These are phyloP conservation scores for Mesoclemmys tuberculata DNA, from an alignment of 2,113 vertebrate species.

Conservation along the genomic window DNA sequence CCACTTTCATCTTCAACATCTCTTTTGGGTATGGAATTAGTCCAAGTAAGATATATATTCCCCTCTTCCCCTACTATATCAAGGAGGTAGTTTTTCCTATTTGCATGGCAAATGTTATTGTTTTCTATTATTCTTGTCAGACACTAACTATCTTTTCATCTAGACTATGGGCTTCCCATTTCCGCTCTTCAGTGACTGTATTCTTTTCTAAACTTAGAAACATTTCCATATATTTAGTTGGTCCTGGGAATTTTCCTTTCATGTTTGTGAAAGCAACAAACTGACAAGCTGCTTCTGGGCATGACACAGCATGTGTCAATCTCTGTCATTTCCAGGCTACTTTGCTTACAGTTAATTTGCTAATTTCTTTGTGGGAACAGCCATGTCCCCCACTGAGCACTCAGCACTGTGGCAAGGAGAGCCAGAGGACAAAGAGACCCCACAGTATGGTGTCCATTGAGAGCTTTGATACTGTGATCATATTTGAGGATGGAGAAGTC, in stretches of 20 bases:
- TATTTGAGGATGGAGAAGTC: not conserved
- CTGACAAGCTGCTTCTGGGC: slow-evolving; percentile 70
- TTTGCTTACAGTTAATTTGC: slow-evolving; percentile 81
- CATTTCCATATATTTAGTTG: slow-evolving; percentile 49
- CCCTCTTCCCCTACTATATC: not conserved
- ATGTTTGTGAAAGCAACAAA: slow-evolving; percentile 71
- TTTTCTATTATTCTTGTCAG: not conserved
- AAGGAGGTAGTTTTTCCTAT: not conserved
- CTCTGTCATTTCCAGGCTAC: slow-evolving; percentile 53
- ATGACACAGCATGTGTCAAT: slow-evolving; percentile 73
- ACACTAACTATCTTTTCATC: not conserved
- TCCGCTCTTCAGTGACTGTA: not conserved
- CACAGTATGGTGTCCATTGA: slow-evolving; percentile 51
- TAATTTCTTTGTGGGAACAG: slow-evolving; percentile 74
- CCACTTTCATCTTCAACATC: not conserved
- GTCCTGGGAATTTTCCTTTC: slow-evolving; percentile 75
- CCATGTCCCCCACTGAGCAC: slow-evolving; percentile 66
- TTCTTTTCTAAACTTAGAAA: slow-evolving; percentile 65
- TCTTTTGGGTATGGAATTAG: not conserved
- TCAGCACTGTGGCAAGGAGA: slow-evolving; percentile 61
- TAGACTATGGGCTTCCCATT: slow-evolving; percentile 3
- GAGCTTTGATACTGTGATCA: slow-evolving; percentile 5
- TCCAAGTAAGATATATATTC: fast-evolving
- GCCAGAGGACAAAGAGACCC: slow-evolving; percentile 63
- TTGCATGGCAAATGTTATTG: not conserved